A percentile compares a stretch with the other conserved stretches of the same genome.
Conservation (phyloP, 2,888 invertebrate species). For the Eupithecia abbreviata region DNA sequence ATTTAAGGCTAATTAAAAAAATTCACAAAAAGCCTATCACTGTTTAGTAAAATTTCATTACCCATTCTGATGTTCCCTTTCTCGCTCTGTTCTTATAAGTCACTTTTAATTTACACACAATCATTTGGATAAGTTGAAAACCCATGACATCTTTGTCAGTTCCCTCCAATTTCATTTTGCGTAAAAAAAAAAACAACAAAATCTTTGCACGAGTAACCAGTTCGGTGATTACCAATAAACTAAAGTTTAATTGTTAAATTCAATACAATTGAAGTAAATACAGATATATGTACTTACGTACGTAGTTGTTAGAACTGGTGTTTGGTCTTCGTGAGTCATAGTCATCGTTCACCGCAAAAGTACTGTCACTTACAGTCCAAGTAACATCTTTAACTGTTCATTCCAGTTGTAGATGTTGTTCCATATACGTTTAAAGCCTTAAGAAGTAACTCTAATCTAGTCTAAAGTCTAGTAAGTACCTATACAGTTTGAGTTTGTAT, state of each 20-base stretch:
- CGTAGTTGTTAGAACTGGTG: background rate
- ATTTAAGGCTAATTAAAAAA: too few species aligned
- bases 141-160: slow-evolving; percentile 19
- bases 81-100: slow-evolving; percentile 24
- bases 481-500: background rate
- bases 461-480: background rate
- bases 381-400: slow-evolving; percentile 3
- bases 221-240: slow-evolving; percentile 53
- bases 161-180: slow-evolving; percentile 27
- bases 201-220: slow-evolving; percentile 50
- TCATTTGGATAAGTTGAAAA: slow-evolving; percentile 26
- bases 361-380: background rate
- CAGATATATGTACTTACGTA: slow-evolving; percentile 47
- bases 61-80: slow-evolving; percentile 29
- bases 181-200: background rate
- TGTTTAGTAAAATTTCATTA: slow-evolving; percentile 7
- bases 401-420: background rate
- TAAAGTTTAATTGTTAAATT: slow-evolving; percentile 52
- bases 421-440: background rate
- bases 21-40: too few species aligned
- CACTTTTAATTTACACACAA: slow-evolving; percentile 32
- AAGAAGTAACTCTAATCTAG: background rate
- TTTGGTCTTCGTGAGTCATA: slow-evolving; percentile 50
- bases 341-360: background rate
- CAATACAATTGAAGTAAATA: slow-evolving; percentile 60